Evolutionary conservation across 2,797 vertebrate species (phyloP).

Genomic region (Jordanella pulchra): DNA sequence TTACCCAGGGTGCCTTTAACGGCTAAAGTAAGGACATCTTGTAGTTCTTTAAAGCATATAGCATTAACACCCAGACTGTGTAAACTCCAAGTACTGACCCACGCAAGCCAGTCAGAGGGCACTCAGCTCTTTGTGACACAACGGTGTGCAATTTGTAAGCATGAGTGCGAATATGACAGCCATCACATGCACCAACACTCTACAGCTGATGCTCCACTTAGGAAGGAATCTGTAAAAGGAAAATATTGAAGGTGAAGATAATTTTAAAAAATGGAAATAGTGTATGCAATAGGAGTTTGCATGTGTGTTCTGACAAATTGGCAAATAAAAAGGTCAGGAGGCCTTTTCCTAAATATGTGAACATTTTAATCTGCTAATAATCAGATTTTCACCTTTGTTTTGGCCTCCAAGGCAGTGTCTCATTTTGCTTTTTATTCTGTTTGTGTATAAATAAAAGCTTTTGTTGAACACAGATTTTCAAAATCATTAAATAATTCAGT

Average conservation of each 20-base stretch:
- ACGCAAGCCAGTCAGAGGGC: conserved; percentile 51
- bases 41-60: conserved; percentile 79
- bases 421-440: not conserved
- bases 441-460: not conserved
- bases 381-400: conserved; percentile 12
- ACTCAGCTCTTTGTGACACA: conserved; percentile 62
- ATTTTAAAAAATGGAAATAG: not conserved
- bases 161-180: conserved; percentile 41
- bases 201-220: conserved; percentile 56
- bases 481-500: not conserved
- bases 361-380: conserved; percentile 24
- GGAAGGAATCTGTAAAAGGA: conserved; percentile 54
- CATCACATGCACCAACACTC: conserved; percentile 43
- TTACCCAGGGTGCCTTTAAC: conserved; percentile 74
- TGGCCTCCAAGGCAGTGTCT: not conserved
- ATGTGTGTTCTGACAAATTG: conserved; percentile 20
- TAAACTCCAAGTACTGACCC: conserved; percentile 78
- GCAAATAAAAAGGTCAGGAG: conserved; percentile 34
- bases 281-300: conserved; percentile 19
- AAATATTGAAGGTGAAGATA: conserved; percentile 44
- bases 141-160: conserved; percentile 47
- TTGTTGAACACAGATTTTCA: not conserved
- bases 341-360: conserved; percentile 66
- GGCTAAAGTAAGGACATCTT: conserved; percentile 80
- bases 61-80: conserved; percentile 82